phyloP scores from a whole-genome alignment of 2,888 invertebrate species.

The Amiota communis region DNA sequence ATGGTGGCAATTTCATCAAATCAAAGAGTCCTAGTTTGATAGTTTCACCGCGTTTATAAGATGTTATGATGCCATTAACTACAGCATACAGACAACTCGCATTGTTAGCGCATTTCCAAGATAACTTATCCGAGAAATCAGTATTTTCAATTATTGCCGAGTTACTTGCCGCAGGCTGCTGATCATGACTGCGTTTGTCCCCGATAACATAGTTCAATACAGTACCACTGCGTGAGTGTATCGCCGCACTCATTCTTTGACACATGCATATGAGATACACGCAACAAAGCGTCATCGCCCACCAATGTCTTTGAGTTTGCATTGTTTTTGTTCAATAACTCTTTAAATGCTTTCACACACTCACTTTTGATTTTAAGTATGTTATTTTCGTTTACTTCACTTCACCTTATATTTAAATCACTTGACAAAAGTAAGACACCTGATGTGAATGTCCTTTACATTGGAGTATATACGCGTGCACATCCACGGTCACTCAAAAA shows the following conservation, averaged over 20 bases:
- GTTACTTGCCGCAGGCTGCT: conserved; percentile 35
- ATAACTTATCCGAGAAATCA: conserved; percentile 67
- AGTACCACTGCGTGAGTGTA: conserved; percentile 53
- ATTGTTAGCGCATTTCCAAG: conserved; percentile 77
- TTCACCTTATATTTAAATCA: not conserved
- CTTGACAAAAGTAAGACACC: conserved; percentile 43
- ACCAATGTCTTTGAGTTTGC: conserved; percentile 28
- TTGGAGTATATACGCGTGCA: conserved; percentile 42
- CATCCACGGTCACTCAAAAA: conserved; percentile 18
- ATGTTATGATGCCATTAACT: conserved; percentile 75
- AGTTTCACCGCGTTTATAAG: conserved; percentile 75
- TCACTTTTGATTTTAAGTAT: not conserved
- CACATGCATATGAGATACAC: conserved; percentile 37
- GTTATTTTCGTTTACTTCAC: not conserved
- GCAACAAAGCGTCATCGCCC: conserved; percentile 34
- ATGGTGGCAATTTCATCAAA: conserved; percentile 74
- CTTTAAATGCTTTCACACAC: conserved; percentile 8
- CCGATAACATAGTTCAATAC: not conserved
- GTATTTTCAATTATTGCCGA: conserved; percentile 54
- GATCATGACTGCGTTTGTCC: conserved; percentile 8
- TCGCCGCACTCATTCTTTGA: conserved; percentile 48
- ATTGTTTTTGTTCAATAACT: conserved; percentile 19
- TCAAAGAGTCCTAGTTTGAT: conserved; percentile 76
- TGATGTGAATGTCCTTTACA: conserved; percentile 54
- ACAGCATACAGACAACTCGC: conserved; percentile 77